These are phyloP conservation scores for Agapornis canus DNA, from an alignment of 2,797 vertebrate genomes.

Conservation along the genomic window DNA sequence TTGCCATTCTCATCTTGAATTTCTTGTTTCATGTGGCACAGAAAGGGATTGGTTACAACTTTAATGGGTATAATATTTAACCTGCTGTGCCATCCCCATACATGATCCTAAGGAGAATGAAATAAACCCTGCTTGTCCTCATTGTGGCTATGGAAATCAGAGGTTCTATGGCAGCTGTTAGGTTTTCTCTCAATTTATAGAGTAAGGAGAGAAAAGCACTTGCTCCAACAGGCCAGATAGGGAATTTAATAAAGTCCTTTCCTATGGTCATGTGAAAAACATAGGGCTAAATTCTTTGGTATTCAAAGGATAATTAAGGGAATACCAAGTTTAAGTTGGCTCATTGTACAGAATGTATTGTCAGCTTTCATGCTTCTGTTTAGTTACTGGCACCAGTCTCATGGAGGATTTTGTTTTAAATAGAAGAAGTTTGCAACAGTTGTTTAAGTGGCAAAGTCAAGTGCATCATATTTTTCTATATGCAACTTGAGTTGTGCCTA, in stretches of 20 bases:
- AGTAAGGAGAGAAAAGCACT: neutral
- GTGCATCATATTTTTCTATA: neutral
- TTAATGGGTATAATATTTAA: conserved; percentile 8
- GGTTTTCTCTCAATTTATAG: neutral
- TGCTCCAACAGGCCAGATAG: neutral
- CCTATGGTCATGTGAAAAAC: neutral
- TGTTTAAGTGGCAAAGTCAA: neutral
- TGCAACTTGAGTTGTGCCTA: neutral
- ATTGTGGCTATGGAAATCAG: neutral
- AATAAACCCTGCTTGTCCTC: neutral
- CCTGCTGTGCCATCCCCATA: neutral
- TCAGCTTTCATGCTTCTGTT: neutral
- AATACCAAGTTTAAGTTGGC: neutral
- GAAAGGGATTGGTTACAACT: neutral
- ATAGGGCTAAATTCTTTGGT: neutral
- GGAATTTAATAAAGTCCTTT: neutral
- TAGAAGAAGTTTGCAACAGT: neutral
- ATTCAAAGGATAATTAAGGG: neutral
- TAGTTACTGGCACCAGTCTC: neutral
- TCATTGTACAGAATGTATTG: neutral
- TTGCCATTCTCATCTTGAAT: neutral
- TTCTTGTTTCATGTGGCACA: neutral
- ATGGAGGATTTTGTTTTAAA: neutral
- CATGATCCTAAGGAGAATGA: neutral
- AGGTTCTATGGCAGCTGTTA: neutral